These are phyloP conservation scores for Dromius quadrimaculatus DNA, from an alignment of 2,888 invertebrate genomes.

Conservation along the genomic window DNA sequence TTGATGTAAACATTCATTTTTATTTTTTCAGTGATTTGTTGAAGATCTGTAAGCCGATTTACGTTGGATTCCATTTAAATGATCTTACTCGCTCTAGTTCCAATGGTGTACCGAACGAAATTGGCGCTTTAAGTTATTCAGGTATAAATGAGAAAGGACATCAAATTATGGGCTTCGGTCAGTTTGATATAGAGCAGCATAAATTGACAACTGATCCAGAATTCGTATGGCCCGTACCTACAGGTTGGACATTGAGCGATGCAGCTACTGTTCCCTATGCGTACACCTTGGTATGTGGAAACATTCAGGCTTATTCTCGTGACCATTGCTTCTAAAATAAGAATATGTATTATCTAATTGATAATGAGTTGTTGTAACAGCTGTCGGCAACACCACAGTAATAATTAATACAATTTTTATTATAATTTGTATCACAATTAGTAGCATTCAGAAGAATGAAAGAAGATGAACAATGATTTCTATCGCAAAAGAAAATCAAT, in stretches of 20 bases:
- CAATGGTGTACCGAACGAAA: constrained; percentile 58
- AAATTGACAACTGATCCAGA: constrained; percentile 63
- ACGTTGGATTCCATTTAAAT: constrained; percentile 10
- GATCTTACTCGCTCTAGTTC: constrained; percentile 41
- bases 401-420: not conserved
- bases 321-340: too few relatives aligned
- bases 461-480: too few relatives aligned
- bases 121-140: constrained; percentile 64
- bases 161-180: constrained; percentile 77
- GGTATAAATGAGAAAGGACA: constrained; percentile 67
- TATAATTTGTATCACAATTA: not conserved
- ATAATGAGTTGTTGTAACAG: not conserved
- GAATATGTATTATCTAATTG: too few relatives aligned
- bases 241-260: constrained; percentile 79
- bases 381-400: not conserved
- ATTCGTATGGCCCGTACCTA: constrained; percentile 77
- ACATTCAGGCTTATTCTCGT: not conserved
- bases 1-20: too few relatives aligned
- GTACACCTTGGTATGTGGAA: constrained; percentile 71
- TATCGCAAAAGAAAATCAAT: too few relatives aligned
- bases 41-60: not conserved
- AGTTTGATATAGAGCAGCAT: constrained; percentile 60
- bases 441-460: too few relatives aligned
- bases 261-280: constrained; percentile 86
- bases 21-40: constrained; percentile 11